These are phyloP conservation scores for Tromatobia lineatoria DNA, from an alignment of 2,888 invertebrate species.

Conservation along the genomic window DNA sequence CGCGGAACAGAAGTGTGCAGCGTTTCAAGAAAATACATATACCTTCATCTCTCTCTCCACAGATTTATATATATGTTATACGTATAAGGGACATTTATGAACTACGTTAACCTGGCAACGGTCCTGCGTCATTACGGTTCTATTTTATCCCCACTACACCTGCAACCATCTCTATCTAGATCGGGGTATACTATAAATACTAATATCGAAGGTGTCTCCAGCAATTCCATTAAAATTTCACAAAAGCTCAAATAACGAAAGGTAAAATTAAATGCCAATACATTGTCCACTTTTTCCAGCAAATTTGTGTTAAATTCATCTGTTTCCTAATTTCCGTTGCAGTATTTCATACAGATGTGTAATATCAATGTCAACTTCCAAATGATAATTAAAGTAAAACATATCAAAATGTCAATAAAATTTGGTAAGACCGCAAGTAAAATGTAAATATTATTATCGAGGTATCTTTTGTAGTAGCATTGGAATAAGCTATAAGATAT, in stretches of 20 bases:
- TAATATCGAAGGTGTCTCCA: neutral
- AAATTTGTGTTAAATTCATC: neutral
- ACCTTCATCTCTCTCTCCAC: neutral
- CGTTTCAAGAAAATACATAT: constrained; percentile 21
- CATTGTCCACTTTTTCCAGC: neutral
- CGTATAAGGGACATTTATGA: constrained; percentile 30
- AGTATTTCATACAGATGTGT: no score
- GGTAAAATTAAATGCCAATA: neutral
- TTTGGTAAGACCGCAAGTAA: neutral
- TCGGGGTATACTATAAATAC: constrained; percentile 4
- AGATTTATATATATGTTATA: neutral
- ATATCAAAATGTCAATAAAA: neutral
- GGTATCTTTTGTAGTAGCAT: no score
- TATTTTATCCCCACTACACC: constrained; percentile 13
- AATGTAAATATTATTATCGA: no score
- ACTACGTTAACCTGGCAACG: constrained; percentile 26
- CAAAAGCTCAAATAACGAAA: neutral
- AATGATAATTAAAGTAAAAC: neutral
- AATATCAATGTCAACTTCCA: no score
- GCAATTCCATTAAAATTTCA: neutral
- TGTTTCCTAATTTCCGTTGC: neutral
- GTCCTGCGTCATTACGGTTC: constrained; percentile 41
- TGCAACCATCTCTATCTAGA: neutral
- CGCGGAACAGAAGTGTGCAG: constrained; percentile 3
- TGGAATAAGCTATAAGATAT: no score